Base-by-base conservation (phyloP, 2,888 invertebrate genomes). In the Cephus sareptanus region DNA sequence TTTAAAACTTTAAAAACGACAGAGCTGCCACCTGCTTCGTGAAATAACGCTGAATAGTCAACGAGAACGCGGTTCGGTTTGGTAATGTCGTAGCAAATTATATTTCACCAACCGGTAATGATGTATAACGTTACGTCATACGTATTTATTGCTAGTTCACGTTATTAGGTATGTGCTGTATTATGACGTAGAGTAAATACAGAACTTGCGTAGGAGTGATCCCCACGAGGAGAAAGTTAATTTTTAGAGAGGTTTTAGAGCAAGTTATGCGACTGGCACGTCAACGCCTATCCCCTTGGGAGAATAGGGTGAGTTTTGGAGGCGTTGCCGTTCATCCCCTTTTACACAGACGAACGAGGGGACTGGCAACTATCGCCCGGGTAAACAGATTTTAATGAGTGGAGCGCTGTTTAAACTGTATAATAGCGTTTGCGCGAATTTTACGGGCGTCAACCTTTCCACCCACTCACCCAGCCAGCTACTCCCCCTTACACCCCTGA, bases 301-400 rank as follows among this genome's bases (percentile, higher is more conserved):
- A 76, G 73, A 76, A 34, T 83, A 83, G 82, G 35, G 33, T 34
- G 34, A 68, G 78, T 75, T 81, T 79, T 83, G 77, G 81, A 78
- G 85, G 84, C 77, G 81, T 79, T 73, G 81, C 78, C 81, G 71
- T 71, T 71, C 71, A 71, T 34, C 71, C 71, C 71, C 71, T 71
- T 71, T 71, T 71, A 71, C 37, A 75, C 75, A 33, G 77, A 40
- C 30, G 69, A 70, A 13, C 23, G 75, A 69, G 89, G 88, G 90
- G 90, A 84, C 81, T 77, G 83, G 81, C 87, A 83, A 84, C 87
- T 89, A 91, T 91, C 90, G 89, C 87, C 84, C 84, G 88, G 89
- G 92, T 92, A 93, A 93, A 93, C 93, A 92, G 92, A 93, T 93
- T 93, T 93, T 93, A 93, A 93, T 93, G 92, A 92, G 87, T 83